Conservation (phyloP, 2,797 vertebrate genomes). For the Etheostoma nigrum region DNA sequence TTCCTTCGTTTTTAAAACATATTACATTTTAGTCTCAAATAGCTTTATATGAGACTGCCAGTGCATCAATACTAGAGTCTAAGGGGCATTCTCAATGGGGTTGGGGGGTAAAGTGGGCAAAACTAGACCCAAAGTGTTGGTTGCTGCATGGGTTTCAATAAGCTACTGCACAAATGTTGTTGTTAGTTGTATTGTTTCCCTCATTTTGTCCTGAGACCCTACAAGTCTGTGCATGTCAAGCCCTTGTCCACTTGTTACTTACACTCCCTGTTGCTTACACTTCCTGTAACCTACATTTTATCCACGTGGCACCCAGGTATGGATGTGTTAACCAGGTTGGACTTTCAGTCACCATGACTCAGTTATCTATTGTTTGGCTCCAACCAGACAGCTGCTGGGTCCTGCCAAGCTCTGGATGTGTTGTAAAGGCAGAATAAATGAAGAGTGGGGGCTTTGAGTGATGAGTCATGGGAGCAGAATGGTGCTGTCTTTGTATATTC, state of each 20-base stretch:
- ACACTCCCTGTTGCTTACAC: neutral
- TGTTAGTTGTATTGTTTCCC: neutral
- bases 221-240: neutral
- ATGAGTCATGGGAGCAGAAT: slow-evolving; percentile 52
- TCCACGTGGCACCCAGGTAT: neutral
- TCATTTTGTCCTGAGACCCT: neutral
- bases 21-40: neutral
- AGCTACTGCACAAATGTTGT: neutral
- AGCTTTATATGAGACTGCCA: neutral
- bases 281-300: neutral
- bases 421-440: slow-evolving; percentile 28
- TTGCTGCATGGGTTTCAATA: neutral
- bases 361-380: slow-evolving; percentile 25
- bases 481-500: slow-evolving; percentile 20
- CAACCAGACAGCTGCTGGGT: slow-evolving; percentile 19
- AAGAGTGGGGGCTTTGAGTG: slow-evolving; percentile 32
- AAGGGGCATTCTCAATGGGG: too few relatives aligned
- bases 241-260: neutral
- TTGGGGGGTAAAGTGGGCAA: neutral
- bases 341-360: slow-evolving; percentile 26
- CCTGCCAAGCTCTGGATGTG: slow-evolving; percentile 33
- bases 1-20: neutral
- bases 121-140: neutral
- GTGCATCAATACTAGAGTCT: neutral
- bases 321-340: slow-evolving; percentile 1